These are phyloP conservation scores for Poecilia velifera DNA, from an alignment of 2,797 vertebrate species.

Conservation along the genomic window DNA sequence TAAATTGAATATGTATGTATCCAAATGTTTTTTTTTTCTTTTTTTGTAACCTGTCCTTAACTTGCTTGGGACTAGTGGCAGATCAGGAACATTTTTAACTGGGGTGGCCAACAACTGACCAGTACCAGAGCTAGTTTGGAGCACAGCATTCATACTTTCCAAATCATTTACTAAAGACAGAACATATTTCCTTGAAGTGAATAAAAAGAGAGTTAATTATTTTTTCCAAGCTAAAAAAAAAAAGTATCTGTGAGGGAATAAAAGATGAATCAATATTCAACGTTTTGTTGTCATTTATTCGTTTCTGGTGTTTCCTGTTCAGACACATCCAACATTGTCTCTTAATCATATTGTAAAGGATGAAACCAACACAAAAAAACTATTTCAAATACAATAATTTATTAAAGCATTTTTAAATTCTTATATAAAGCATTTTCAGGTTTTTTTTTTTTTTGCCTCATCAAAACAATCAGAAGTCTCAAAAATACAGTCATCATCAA, in stretches of 20 bases:
- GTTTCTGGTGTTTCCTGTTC: not conserved
- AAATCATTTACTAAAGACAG: too few species aligned
- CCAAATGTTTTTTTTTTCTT: not conserved
- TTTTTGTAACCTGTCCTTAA: not conserved
- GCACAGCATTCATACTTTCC: too few species aligned
- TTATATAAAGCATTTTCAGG: slow-evolving; percentile 87
- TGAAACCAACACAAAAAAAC: slow-evolving; percentile 27
- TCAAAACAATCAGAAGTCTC: slow-evolving; percentile 83
- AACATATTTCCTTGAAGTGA: not conserved
- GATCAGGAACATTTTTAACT: too few species aligned
- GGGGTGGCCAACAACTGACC: too few species aligned
- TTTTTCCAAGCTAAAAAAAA: not conserved
- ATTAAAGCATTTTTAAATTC: slow-evolving; percentile 93
- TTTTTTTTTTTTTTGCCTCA: slow-evolving; percentile 35
- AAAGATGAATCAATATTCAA: not conserved
- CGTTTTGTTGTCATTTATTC: not conserved
- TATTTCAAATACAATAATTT: slow-evolving; percentile 90
- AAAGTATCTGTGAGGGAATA: not conserved
- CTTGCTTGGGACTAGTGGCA: not conserved
- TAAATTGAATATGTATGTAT: not conserved
- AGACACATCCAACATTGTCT: not conserved
- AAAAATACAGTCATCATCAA: slow-evolving; percentile 76
- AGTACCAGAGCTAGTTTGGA: too few species aligned
- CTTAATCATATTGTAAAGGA: not conserved
- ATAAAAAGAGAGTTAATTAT: not conserved